A percentile compares a stretch with the other conserved stretches of the same genome.
Conservation (phyloP, 2,888 invertebrate genomes). For the Leptopterna dolabrata region DNA sequence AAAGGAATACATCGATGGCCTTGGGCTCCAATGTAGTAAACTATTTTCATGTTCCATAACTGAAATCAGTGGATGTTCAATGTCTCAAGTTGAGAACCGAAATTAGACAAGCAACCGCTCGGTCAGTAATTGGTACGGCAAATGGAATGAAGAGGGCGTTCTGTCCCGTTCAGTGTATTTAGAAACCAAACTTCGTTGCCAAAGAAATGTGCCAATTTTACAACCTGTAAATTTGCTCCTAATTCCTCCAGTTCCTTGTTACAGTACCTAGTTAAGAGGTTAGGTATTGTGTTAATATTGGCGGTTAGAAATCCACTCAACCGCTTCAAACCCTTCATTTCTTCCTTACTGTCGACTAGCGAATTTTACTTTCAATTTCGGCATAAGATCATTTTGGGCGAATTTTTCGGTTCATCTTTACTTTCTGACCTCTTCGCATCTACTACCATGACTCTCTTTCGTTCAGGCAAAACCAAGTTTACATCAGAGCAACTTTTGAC, state of each 20-base stretch:
- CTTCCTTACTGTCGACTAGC: background rate
- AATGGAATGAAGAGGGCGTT: background rate
- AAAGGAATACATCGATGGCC: too few relatives aligned
- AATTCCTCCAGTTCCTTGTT: constrained; percentile 3
- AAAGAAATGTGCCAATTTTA: constrained; percentile 41
- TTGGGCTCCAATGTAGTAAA: too few relatives aligned
- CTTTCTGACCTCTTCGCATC: constrained; percentile 46
- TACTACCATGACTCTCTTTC: constrained; percentile 18
- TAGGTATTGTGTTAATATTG: background rate
- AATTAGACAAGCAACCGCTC: background rate
- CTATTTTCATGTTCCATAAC: too few relatives aligned
- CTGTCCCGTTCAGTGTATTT: background rate
- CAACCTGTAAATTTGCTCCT: background rate
- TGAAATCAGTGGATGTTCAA: background rate
- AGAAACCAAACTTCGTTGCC: constrained; percentile 4
- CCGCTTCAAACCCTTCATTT: background rate
- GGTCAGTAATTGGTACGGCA: background rate
- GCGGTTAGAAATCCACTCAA: background rate
- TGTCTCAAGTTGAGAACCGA: background rate
- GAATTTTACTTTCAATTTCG: background rate
- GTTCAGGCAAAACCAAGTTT: background rate
- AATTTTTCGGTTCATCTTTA: background rate
- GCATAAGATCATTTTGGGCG: background rate
- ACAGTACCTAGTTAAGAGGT: background rate
- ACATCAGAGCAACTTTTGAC: background rate